These are phyloP conservation scores for Germaria angustata DNA, from an alignment of 2,888 invertebrate genomes.

Conservation along the genomic window DNA sequence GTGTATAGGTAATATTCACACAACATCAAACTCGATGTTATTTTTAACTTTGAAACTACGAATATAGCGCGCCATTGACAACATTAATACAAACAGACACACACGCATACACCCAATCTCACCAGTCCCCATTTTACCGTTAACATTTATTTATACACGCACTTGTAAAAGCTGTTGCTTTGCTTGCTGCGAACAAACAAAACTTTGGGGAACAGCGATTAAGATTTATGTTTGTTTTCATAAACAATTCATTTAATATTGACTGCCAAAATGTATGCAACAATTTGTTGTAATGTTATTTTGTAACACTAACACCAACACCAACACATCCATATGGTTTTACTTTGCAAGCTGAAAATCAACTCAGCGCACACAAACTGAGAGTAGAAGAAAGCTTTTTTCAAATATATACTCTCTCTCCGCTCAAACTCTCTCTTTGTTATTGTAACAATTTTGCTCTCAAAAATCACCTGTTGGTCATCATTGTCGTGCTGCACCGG, in stretches of 20 bases:
- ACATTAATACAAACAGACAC: not conserved
- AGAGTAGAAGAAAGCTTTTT: slow-evolving; percentile 37
- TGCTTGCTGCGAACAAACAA: slow-evolving; percentile 2
- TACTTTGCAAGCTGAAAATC: slow-evolving; percentile 69
- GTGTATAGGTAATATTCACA: not conserved
- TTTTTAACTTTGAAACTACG: slow-evolving; percentile 31
- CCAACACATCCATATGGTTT: not conserved
- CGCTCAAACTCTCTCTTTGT: not conserved
- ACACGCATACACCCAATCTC: not conserved
- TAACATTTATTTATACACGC: slow-evolving; percentile 23
- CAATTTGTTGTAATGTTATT: slow-evolving; percentile 68
- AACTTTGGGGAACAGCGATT: no score
- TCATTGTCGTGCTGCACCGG: slow-evolving; percentile 19
- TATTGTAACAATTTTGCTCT: not conserved
- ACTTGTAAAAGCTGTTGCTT: slow-evolving; percentile 41
- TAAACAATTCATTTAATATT: slow-evolving; percentile 53
- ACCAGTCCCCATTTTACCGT: slow-evolving; percentile 26
- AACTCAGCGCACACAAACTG: slow-evolving; percentile 73
- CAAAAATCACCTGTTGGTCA: slow-evolving; percentile 58
- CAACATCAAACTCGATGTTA: slow-evolving; percentile 43
- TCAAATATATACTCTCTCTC: not conserved
- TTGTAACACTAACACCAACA: not conserved
- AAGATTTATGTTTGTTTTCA: no score
- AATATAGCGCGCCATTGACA: slow-evolving; percentile 34
- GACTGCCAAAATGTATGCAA: slow-evolving; percentile 74